Base-by-base conservation (phyloP, 2,797 vertebrate genomes). In the Xiphophorus birchmanni region DNA sequence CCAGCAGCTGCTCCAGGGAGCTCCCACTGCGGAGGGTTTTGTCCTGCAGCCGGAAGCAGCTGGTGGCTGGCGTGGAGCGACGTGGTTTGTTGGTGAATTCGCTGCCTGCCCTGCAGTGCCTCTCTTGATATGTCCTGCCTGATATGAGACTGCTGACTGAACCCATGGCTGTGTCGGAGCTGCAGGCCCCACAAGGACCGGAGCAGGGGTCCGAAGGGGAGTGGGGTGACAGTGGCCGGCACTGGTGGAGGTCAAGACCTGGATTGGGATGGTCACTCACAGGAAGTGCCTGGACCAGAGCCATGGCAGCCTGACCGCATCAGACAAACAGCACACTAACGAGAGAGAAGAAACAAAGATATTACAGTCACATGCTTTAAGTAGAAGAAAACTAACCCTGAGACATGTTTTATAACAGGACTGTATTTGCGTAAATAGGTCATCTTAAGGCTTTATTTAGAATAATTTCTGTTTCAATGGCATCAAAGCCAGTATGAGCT, bases 71-170 rank as follows among this genome's bases (percentile, higher is more conserved):
- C 0, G 87, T 93, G 81, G 96, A 94, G 86, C 94, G 97, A n/a
- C 96, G 95, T 0, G 93, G 87, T 88, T 96, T 96, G 88, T 84
- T 92, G 82, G 77, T 71, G 81, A 94, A 95, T 75, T 96, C 96
- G 1, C 96, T 95, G 83, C 91, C 94, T 0, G 95, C 95, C 48
- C 94, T 93, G 88, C 96, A 96, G 91, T 96, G 81, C 1, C 93
- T 96, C 91, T 97, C 96, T 0, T 97, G 97, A 90, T 95, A 97
- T 52, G 97, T 96, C 73, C 97, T 96, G 77, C 97, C 96, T 0
- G 98, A 98, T 91, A 99, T 97, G 79, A 99, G 97, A 88, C 98
- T 99, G 94, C 98, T 97, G 65, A 99, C 98, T 0, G 98, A 99
- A 87, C 98, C 98, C 98, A 99, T 99, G 90, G 94, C 88, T 88